Percentiles rank a stretch among this genome's conserved stretches.
phyloP scores from a whole-genome alignment of 2,113 vertebrate species.

The cat (Felis catus) region DNA sequence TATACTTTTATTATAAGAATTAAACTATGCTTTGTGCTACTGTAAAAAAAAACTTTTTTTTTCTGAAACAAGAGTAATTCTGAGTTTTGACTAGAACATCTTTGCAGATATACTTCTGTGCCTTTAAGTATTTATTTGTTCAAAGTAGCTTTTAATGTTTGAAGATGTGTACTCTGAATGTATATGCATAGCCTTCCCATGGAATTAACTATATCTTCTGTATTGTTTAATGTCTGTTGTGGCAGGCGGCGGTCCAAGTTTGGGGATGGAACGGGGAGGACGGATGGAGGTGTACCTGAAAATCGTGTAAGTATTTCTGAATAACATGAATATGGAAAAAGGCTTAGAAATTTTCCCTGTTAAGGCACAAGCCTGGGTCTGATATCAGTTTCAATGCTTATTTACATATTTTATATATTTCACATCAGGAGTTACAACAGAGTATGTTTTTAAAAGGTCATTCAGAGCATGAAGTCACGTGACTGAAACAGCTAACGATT shows the following conservation, averaged over 20 bases:
- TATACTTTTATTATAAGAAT: neutral
- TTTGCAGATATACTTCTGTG: neutral
- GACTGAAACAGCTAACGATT: neutral
- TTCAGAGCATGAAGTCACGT: neutral
- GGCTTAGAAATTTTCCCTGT: neutral
- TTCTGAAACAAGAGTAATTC: constrained; percentile 22
- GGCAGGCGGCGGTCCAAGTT: neutral
- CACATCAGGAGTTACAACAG: neutral
- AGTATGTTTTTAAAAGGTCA: constrained; percentile 1
- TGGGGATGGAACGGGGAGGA: neutral
- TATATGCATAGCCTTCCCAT: neutral
- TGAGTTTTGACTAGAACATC: neutral
- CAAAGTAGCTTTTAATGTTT: neutral
- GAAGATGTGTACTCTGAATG: neutral
- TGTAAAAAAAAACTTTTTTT: neutral
- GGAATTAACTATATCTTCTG: neutral
- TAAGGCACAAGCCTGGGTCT: neutral
- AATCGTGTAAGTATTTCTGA: neutral
- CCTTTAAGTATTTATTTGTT: constrained; percentile 11
- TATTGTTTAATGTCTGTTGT: neutral
- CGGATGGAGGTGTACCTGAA: neutral
- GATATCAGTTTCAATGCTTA: neutral
- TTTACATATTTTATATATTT: constrained; percentile 12
- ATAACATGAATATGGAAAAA: neutral
- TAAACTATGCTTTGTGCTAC: neutral